Conservation (phyloP, 2,113 vertebrate genomes). For the Dipodomys merriami region DNA sequence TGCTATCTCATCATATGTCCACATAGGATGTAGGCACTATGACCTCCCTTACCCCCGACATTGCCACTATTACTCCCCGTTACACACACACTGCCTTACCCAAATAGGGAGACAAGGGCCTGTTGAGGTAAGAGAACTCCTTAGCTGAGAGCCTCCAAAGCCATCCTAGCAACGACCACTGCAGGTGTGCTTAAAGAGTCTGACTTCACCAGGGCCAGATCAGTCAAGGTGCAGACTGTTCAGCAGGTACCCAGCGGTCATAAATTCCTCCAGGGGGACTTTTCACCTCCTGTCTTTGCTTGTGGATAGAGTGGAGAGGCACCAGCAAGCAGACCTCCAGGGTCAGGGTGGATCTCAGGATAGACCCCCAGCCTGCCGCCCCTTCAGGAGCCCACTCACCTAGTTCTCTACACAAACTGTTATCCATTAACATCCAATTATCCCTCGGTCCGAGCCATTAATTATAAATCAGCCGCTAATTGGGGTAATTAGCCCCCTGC, state of each 20-base stretch:
- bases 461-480: slow-evolving; percentile 97
- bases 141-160: not conserved
- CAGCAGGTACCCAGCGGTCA: not conserved
- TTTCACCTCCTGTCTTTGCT: not conserved
- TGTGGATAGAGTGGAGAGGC: slow-evolving; percentile 2
- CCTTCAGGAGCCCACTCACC: slow-evolving; percentile 74
- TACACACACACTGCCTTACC: not conserved
- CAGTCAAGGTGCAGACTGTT: not conserved
- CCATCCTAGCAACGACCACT: not conserved
- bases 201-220: not conserved
- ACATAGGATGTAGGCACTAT: not conserved
- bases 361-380: slow-evolving; percentile 12
- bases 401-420: slow-evolving; percentile 90
- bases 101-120: not conserved
- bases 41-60: too few relatives aligned
- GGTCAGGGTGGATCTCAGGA: not conserved
- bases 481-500: slow-evolving; percentile 97
- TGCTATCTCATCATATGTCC: not conserved
- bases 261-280: not conserved
- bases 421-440: slow-evolving; percentile 99
- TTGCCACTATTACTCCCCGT: not conserved
- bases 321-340: not conserved
- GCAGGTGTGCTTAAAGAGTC: not conserved
- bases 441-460: slow-evolving; percentile 95
- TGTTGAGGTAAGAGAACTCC: not conserved